Evolutionary conservation across 2,113 vertebrate genomes (phyloP).

Genomic region (Epinephelus moara): DNA sequence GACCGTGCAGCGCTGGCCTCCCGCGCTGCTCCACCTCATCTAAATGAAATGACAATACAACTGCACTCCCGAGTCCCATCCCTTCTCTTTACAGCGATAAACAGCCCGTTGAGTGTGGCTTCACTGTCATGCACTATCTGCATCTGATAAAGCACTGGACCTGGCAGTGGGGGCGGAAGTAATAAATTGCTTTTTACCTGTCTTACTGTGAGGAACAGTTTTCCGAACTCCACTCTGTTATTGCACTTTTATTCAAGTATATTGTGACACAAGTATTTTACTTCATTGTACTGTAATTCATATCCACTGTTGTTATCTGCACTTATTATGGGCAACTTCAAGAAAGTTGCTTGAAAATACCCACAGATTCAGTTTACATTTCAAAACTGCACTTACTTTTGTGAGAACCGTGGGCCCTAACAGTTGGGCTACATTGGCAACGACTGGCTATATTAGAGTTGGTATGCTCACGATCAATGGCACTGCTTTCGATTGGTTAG

Average conservation of each 20-base stretch:
- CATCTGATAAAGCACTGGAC: conserved; percentile 41
- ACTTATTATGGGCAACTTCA: background rate
- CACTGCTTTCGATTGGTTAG: no score
- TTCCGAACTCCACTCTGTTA: conserved; percentile 19
- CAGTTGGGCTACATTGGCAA: background rate
- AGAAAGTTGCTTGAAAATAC: background rate
- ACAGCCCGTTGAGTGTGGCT: conserved; percentile 63
- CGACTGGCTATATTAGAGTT: background rate
- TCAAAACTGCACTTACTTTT: background rate
- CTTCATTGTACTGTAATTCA: background rate
- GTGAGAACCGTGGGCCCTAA: background rate
- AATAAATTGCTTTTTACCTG: conserved; percentile 29
- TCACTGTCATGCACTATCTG: conserved; percentile 29
- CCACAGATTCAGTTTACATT: background rate
- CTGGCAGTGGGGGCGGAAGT: background rate
- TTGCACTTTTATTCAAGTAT: conserved; percentile 16
- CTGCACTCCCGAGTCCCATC: conserved; percentile 82
- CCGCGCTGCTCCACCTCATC: conserved; percentile 47
- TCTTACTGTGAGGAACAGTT: background rate
- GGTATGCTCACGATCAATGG: no score
- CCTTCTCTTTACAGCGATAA: conserved; percentile 77
- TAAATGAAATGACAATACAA: conserved; percentile 89
- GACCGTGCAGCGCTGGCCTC: background rate
- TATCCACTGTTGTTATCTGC: background rate
- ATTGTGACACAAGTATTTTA: background rate